Conservation (phyloP, 2,888 invertebrate species). For the Meghimatium bilineatum region DNA sequence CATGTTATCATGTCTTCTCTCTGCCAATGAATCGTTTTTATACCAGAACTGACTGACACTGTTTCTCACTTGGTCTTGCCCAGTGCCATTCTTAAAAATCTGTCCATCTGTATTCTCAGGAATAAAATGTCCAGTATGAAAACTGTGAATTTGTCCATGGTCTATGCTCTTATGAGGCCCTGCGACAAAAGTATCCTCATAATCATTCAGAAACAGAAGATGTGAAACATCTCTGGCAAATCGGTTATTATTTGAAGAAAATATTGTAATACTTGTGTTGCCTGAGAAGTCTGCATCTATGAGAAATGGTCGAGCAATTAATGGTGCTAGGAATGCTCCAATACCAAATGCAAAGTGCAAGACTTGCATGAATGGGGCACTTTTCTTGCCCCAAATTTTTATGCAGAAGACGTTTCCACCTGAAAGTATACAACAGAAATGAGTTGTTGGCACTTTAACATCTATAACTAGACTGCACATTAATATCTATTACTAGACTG, state of each 20-base stretch:
- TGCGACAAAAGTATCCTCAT: too few relatives aligned
- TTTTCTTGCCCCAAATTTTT: conserved; percentile 73
- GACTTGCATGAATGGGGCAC: conserved; percentile 78
- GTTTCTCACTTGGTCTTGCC: not conserved
- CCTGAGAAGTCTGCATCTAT: not conserved
- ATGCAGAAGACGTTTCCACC: conserved; percentile 78
- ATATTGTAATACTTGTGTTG: not conserved
- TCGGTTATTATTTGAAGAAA: not conserved
- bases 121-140: not conserved
- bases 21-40: not conserved
- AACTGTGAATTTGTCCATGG: too few relatives aligned
- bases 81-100: not conserved
- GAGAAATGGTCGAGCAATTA: conserved; percentile 78
- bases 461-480: too few relatives aligned
- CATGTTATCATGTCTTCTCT: not conserved
- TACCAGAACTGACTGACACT: too few relatives aligned
- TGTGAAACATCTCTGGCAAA: not conserved
- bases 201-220: not conserved
- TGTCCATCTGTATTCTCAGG: not conserved
- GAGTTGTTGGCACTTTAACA: too few relatives aligned
- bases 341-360: conserved; percentile 78
- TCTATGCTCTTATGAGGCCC: too few relatives aligned
- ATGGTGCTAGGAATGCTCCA: conserved; percentile 78
- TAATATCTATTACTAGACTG: too few relatives aligned
- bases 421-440: conserved; percentile 56